Percentiles rank a stretch among this genome's conserved stretches.
Evolutionary conservation across 2,797 vertebrate genomes (phyloP).

Genomic region (Eulemur albifrons): DNA sequence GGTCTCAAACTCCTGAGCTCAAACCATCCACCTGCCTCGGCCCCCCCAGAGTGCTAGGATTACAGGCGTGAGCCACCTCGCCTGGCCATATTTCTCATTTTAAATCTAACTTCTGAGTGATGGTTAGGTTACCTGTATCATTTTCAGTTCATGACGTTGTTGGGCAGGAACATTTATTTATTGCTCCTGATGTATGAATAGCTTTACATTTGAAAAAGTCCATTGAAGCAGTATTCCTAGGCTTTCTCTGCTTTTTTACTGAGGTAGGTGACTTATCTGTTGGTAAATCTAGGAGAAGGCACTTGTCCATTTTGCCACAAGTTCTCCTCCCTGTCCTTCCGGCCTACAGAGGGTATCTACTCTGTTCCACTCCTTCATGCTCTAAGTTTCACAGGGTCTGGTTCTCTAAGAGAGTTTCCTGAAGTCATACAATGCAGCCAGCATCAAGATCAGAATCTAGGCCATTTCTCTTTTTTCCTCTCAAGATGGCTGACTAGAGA

Average conservation of each 20-base stretch:
- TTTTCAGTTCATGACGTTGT: background rate
- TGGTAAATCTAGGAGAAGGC: background rate
- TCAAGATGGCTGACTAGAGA: too few relatives aligned
- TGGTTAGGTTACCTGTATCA: background rate
- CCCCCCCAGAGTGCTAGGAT: too few relatives aligned
- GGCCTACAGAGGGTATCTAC: background rate
- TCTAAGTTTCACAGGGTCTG: background rate
- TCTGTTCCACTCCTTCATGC: background rate
- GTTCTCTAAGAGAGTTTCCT: background rate
- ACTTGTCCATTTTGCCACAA: background rate
- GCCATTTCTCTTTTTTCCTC: background rate
- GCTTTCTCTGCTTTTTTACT: background rate
- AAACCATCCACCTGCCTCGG: too few relatives aligned
- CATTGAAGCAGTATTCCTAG: background rate
- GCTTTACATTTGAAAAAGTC: background rate
- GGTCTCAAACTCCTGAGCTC: too few relatives aligned
- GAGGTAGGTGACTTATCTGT: background rate
- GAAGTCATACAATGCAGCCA: background rate
- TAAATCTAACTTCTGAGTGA: background rate
- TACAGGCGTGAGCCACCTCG: too few relatives aligned
- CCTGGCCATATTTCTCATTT: background rate
- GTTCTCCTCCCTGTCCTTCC: background rate
- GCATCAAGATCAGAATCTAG: background rate
- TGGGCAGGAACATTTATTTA: background rate
- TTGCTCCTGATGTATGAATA: background rate